phyloP scores from a whole-genome alignment of 2,797 vertebrate species.

The Prunella strophiata region DNA sequence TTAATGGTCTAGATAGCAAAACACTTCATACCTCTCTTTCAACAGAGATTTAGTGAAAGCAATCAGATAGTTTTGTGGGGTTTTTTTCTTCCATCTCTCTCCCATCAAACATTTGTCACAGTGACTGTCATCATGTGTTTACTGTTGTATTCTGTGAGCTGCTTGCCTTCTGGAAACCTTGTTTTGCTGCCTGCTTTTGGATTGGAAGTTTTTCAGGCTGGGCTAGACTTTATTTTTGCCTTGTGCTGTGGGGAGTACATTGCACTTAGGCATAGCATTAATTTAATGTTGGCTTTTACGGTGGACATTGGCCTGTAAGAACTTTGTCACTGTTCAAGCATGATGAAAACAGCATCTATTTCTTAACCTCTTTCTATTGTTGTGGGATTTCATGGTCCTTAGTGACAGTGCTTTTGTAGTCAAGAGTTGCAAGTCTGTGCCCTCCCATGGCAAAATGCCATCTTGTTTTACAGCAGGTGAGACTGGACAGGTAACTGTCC shows the following conservation, averaged over 20 bases:
- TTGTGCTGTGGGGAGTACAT: not conserved
- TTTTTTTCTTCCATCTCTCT: not conserved
- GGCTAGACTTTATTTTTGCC: not conserved
- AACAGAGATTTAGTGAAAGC: constrained; percentile 52
- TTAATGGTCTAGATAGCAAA: constrained; percentile 62
- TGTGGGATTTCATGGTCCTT: not conserved
- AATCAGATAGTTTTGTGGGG: not conserved
- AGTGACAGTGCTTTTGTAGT: not conserved
- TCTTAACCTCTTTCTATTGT: not conserved
- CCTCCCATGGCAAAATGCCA: not conserved
- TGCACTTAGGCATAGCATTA: not conserved
- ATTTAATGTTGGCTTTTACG: not conserved
- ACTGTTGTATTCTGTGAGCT: not conserved
- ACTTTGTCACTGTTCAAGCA: not conserved
- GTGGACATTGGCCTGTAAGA: not conserved
- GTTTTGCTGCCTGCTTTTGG: not conserved
- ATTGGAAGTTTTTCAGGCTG: not conserved
- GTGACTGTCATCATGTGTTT: not conserved
- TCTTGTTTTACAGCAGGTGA: not conserved
- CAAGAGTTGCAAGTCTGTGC: not conserved
- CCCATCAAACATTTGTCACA: constrained; percentile 7
- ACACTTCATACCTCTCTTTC: constrained; percentile 52
- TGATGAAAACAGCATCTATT: not conserved
- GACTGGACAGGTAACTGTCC: not conserved
- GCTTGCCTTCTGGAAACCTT: not conserved